Evolutionary conservation across 1,140 invertebrate species (phyloP), one percentile per base, ranked within the genome.

Genomic region (Zelostemma sp.): DNA sequence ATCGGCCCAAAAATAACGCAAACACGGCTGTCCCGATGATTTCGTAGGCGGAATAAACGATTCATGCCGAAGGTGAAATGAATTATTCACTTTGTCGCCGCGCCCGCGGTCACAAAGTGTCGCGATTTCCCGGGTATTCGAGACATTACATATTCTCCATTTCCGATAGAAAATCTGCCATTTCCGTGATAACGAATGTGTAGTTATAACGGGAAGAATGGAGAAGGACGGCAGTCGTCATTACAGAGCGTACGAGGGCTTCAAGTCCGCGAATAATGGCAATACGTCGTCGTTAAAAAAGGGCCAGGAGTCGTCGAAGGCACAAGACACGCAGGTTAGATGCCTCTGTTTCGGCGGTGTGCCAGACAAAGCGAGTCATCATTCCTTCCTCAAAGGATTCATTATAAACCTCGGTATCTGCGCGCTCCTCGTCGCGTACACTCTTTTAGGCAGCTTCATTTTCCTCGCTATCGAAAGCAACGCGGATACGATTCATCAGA

Each of bases 401-500:
- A 88, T 95, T 63, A 95, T 94, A 5, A 96, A 97, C 81, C 85
- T 96, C 17, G 95, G 95, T 0, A 93, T 98, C 41, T 96, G 94
- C 78, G 89, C 90, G 28, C 87, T 97, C 17, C 89, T 98, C 0
- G 88, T 98, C 1, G 92, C 92, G 1, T 99, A 99, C 83, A 95
- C 95, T 0, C 86, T 98, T 8, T 85, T 97, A 46, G 95, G 95
- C 12, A 96, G 95, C 28, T 93, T 98, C 77, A 93, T 97, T 72
- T 98, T 98, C 79, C 87, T 96, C 33, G 92, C 93, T 14, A 93
- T 97, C 28, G 96, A 98, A 86, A 93, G 92, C 33, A 85, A 82
- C 55, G 60, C 77, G 8, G 80, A 76, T 25, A 70, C 68, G 1
- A 87, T 88, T 67, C 91, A 90, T 69, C 89, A 91, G 73, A 88